Base-by-base conservation (phyloP, 2,797 vertebrate species). In the Brachyalestes nurse region DNA sequence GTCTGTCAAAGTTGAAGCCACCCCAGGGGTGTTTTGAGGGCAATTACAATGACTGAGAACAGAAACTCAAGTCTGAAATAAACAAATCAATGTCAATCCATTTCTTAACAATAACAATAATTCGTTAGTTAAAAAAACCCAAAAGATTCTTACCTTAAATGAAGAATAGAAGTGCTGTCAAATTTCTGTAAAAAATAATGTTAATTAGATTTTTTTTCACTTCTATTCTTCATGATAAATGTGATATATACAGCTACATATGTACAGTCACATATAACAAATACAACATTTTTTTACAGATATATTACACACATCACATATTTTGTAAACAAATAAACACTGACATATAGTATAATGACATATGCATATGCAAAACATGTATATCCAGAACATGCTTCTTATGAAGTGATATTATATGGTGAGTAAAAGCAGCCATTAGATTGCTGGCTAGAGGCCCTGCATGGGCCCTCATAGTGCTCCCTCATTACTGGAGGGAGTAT, bases 61-160 rank as follows among this genome's bases (percentile, higher is more conserved):
- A 58, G 10, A 71, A 53, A 71, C n/a, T 72, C 55, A 47, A 65
- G 34, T 47, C 55, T 38, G 16, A 5, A 73, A 60, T 23, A 60
- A 60, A 77, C n/a, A 40, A 77, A 71, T 60, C 34, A 47, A 40
- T 17, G 16, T 71, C 17, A 8, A 40, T 21, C 34, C 47, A 62
- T 17, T 6, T 23, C 38, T 19, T 34, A 40, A 58, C 25, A 72
- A 16, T 42, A 42, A 42, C 9, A 42, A n/a, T n/a, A 6, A 42
- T 42, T 34, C 21, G 34, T 25, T 21, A 45, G 16, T 42, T 40
- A 58, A 62, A 60, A 62, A 23, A 23, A 85, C 71, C 75, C 55
- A 25, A n/a, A 49, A 14, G 3, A 75, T 38, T 85, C 93, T 92
- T 94, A 95, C 93, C 93, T 93, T 91, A 72, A 84, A 85, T 45